Evolutionary conservation across 2,888 invertebrate genomes (phyloP), one percentile per base, ranked within the genome.

Genomic region (Caenorhabditis japonica): DNA sequence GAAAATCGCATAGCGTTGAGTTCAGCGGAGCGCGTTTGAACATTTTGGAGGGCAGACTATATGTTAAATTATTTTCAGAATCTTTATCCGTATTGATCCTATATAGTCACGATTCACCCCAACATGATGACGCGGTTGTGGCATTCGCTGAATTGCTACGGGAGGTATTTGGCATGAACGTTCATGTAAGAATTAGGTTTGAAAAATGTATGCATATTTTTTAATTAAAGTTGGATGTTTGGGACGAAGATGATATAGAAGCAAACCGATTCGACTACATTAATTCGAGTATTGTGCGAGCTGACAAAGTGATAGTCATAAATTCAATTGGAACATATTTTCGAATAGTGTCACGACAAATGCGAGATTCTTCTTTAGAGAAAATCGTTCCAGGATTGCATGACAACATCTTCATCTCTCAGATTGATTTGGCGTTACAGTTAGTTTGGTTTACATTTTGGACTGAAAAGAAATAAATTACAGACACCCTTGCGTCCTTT

Each of bases 401-500:
- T 21, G 87, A 87, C 56, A 47, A 64, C 27, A 47, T 87, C 13
- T 87, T 87, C 66, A 52, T 74, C 10, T 46, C 76, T 27, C 87
- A 87, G 44, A 77, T 86, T 39, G 87, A 87, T 33, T 39, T 80
- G 21, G 80, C 76, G 0, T 21, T 80, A 44, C 80, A 80, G 77
- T 80, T 30, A 70, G 68, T 68, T 49, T 33, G 30, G 1, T 34
- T 34, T 15, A 44, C 12, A 69, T 21, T 5, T 5, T 19, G 15
- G 8, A 19, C 17, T 8, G 19, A 17, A 15, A 43, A 8, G 3
- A 17, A 17, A 15, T 19, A 10, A 10, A 12, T 75, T 84, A 41
- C 74, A 86, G 86, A 60, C 86, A 86, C 66, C 81, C 81, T 7
- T 76, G 80, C n/a, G 68, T 87, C 1, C 68, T 86, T 27, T 86